phyloP scores from a whole-genome alignment of 2,797 vertebrate species.

The Syngnathus acus region DNA sequence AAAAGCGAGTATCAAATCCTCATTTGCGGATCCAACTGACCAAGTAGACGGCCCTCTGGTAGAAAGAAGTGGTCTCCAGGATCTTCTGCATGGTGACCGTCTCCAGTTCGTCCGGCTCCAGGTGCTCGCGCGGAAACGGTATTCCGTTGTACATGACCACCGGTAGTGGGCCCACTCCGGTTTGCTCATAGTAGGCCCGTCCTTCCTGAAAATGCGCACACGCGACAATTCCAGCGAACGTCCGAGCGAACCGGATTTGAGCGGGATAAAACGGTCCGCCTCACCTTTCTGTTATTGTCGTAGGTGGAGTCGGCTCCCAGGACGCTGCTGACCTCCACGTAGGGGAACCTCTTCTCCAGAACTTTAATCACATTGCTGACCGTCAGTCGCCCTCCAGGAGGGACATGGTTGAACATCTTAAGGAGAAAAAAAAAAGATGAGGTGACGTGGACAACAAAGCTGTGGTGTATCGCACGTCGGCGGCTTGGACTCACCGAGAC shows the following conservation, averaged over 20 bases:
- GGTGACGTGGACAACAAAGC: neutral
- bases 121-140: slow-evolving; percentile 86
- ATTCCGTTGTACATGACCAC: slow-evolving; percentile 94
- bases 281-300: slow-evolving; percentile 90
- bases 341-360: slow-evolving; percentile 88
- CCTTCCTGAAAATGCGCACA: slow-evolving; percentile 70
- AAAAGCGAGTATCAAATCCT: no score
- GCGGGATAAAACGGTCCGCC: neutral
- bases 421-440: neutral
- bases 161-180: slow-evolving; percentile 86
- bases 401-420: slow-evolving; percentile 85
- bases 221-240: neutral
- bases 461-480: neutral
- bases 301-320: slow-evolving; percentile 86
- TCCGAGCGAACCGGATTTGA: neutral
- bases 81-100: slow-evolving; percentile 97
- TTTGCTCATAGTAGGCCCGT: slow-evolving; percentile 83
- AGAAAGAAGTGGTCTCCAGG: slow-evolving; percentile 89
- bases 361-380: slow-evolving; percentile 86
- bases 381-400: slow-evolving; percentile 75
- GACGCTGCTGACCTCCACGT: slow-evolving; percentile 85
- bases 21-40: slow-evolving; percentile 61
- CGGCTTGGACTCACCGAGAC: slow-evolving; percentile 75
- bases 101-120: slow-evolving; percentile 93
- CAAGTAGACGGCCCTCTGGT: slow-evolving; percentile 90